Percentiles rank a stretch among this genome's conserved stretches.
These are phyloP conservation scores for Neoaliturus tenellus DNA, from an alignment of 2,888 invertebrate genomes.

Conservation along the genomic window DNA sequence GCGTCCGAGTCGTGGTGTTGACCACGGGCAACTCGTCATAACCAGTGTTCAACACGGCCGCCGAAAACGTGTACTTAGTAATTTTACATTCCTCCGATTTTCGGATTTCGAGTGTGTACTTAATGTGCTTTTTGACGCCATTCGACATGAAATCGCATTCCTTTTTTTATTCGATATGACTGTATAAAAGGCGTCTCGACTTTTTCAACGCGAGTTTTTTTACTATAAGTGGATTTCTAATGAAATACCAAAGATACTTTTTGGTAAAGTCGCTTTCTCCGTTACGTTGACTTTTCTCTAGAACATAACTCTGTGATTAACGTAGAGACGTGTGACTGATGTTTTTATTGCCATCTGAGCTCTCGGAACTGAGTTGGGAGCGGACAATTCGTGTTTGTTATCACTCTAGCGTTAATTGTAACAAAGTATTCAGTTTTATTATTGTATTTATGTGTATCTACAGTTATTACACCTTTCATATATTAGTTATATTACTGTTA, in stretches of 20 bases:
- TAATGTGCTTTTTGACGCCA: conserved; percentile 45
- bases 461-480: background rate
- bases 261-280: conserved; percentile 44
- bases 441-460: background rate
- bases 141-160: conserved; percentile 13
- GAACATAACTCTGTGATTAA: conserved; percentile 40
- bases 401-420: conserved; percentile 19
- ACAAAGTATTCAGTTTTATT: conserved; percentile 20
- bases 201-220: conserved; percentile 32
- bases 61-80: conserved; percentile 43
- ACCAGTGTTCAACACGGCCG: conserved; percentile 43
- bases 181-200: background rate
- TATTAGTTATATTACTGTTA: conserved; percentile 11
- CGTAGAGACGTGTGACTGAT: conserved; percentile 47
- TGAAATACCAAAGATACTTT: conserved; percentile 56
- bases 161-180: conserved; percentile 48
- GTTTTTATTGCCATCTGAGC: conserved; percentile 13
- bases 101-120: conserved; percentile 39
- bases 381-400: background rate
- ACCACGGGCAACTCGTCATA: conserved; percentile 19
- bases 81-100: conserved; percentile 35
- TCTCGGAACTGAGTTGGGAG: background rate
- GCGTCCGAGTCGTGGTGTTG: conserved; percentile 88
- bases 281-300: conserved; percentile 22
- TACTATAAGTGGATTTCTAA: conserved; percentile 40